Evolutionary conservation across 2,113 vertebrate genomes (phyloP).

Genomic region (Anoplopoma fimbria): DNA sequence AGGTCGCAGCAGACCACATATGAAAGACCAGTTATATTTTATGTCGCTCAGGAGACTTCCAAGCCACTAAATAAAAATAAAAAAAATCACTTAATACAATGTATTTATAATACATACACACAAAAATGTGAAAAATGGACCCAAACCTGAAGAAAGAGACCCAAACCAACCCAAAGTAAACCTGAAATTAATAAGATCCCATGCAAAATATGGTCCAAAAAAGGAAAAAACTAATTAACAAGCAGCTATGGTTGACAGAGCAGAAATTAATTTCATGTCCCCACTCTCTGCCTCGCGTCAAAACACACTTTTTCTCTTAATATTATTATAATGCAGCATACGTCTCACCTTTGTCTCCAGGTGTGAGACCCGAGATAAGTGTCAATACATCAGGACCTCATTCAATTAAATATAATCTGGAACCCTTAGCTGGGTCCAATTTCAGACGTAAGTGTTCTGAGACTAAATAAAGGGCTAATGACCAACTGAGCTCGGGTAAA

Average conservation of each 20-base stretch:
- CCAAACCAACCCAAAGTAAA: not conserved
- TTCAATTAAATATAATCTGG: not conserved
- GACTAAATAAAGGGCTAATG: not conserved
- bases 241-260: not conserved
- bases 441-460: not conserved
- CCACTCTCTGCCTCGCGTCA: not conserved
- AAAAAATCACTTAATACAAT: conserved; percentile 1
- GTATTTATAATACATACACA: not conserved
- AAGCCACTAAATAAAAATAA: not conserved
- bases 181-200: not conserved
- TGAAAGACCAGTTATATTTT: not conserved
- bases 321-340: conserved; percentile 12
- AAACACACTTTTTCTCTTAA: not conserved
- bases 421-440: not conserved
- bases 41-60: not conserved
- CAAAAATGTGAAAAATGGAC: too few species aligned
- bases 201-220: not conserved
- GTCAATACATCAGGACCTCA: not conserved
- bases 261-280: conserved; percentile 7
- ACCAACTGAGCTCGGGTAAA: not conserved
- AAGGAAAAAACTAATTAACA: not conserved
- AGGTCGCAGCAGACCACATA: not conserved
- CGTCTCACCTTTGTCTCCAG: not conserved
- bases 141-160: not conserved
- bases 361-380: not conserved